Conservation (phyloP, 1,140 invertebrate species). For the Phthorimaea operculella region DNA sequence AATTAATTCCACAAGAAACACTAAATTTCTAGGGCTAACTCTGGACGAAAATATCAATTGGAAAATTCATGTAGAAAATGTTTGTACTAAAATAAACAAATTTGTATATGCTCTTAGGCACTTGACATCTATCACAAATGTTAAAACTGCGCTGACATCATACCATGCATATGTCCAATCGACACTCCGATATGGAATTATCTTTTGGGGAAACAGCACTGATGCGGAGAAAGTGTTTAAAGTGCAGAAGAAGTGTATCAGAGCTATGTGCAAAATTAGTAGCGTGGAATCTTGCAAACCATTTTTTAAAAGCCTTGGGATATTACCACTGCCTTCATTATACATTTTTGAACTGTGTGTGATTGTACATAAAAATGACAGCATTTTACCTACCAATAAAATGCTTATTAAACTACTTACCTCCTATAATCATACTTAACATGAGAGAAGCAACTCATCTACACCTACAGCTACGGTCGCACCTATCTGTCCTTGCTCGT, state of each 20-base stretch:
- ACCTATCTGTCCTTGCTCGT: no score
- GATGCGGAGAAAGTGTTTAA: constrained; percentile 2
- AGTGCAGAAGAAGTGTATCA: constrained; percentile 7
- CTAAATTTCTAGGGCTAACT: constrained; percentile 1
- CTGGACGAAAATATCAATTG: neutral
- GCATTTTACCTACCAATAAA: no score
- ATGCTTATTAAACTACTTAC: no score
- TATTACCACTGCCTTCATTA: constrained; percentile 4
- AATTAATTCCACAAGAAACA: neutral
- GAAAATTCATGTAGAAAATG: neutral
- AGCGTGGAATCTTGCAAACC: constrained; percentile 4
- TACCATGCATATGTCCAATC: constrained; percentile 7
- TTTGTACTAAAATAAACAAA: neutral
- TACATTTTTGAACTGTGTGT: constrained; percentile 4
- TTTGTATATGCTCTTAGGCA: neutral
- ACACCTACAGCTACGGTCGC: no score
- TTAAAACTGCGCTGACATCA: neutral
- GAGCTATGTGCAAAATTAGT: neutral
- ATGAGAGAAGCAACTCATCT: no score
- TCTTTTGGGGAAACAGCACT: constrained; percentile 6
- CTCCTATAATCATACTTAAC: no score
- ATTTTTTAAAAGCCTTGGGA: neutral
- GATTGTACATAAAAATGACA: constrained; percentile 6
- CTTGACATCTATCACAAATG: no score
- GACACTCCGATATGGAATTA: constrained; percentile 6